Conservation (phyloP, 2,888 invertebrate genomes). For the Balanococcus diminutus region DNA sequence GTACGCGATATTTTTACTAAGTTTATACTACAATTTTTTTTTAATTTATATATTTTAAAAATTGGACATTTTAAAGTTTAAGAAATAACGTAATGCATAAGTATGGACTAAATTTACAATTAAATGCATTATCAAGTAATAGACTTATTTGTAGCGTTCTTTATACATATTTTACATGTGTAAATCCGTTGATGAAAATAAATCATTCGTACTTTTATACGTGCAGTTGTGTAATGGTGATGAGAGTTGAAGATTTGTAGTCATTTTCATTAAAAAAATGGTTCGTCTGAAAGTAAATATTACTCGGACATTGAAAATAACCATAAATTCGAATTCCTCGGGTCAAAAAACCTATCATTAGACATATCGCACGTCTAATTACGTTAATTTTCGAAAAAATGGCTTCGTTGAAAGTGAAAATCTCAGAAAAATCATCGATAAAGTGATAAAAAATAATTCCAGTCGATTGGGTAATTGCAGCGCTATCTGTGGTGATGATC, state of each 20-base stretch:
- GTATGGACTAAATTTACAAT: slow-evolving; percentile 46
- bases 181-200: slow-evolving; percentile 39
- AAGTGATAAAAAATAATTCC: no score
- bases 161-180: slow-evolving; percentile 38
- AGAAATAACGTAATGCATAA: slow-evolving; percentile 34
- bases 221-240: neutral
- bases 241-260: neutral
- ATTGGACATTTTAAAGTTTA: slow-evolving; percentile 46
- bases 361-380: no score
- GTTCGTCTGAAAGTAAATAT: no score
- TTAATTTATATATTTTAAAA: slow-evolving; percentile 47
- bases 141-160: slow-evolving; percentile 47
- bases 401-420: no score
- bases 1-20: slow-evolving; percentile 51
- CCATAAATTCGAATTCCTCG: no score
- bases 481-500: no score
- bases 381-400: no score
- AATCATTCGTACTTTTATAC: slow-evolving; percentile 14
- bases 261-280: neutral
- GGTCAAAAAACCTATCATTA: no score
- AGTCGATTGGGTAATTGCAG: no score
- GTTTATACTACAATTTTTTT: slow-evolving; percentile 50
- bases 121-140: slow-evolving; percentile 37
- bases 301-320: no score
- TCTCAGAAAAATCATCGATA: no score